Percentiles rank a stretch among this genome's conserved stretches.
phyloP scores from a whole-genome alignment of 2,888 invertebrate species.

The Parochlus steinenii region DNA sequence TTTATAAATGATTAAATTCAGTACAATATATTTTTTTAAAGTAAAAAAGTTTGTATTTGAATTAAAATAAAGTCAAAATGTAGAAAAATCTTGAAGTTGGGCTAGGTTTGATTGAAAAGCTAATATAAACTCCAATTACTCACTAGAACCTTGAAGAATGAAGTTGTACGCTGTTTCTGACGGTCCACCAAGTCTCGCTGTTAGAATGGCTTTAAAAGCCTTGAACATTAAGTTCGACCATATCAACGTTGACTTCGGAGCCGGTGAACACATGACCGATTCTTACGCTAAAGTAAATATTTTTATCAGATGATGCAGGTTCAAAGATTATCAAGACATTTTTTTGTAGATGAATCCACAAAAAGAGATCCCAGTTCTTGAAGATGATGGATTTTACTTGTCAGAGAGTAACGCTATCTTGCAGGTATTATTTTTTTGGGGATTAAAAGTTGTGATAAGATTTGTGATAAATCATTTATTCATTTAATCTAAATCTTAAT shows the following conservation, averaged over 20 bases:
- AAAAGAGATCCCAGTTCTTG: conserved; percentile 60
- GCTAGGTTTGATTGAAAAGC: too few relatives aligned
- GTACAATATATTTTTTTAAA: too few relatives aligned
- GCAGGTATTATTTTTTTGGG: conserved; percentile 20
- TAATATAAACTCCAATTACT: too few relatives aligned
- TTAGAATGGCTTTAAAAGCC: conserved; percentile 47
- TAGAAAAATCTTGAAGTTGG: too few relatives aligned
- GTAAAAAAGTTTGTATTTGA: too few relatives aligned
- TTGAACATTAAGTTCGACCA: conserved; percentile 46
- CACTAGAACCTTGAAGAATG: too few relatives aligned
- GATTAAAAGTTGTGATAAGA: not conserved
- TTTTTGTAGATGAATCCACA: conserved; percentile 52
- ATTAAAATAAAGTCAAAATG: too few relatives aligned
- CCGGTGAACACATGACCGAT: conserved; percentile 57
- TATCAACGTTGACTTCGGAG: conserved; percentile 48
- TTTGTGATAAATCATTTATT: not conserved
- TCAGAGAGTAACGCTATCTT: conserved; percentile 54
- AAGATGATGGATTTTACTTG: conserved; percentile 61
- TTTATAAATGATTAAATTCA: too few relatives aligned
- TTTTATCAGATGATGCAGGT: not conserved
- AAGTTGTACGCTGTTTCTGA: conserved; percentile 59
- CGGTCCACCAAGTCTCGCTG: conserved; percentile 62
- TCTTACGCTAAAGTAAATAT: conserved; percentile 45
- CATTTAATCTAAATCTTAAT: not conserved
- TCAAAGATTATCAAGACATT: conserved; percentile 2